Percentiles rank a stretch among this genome's conserved stretches.
Evolutionary conservation across 2,888 invertebrate species (phyloP).

Genomic region (Apamea monoglypha): DNA sequence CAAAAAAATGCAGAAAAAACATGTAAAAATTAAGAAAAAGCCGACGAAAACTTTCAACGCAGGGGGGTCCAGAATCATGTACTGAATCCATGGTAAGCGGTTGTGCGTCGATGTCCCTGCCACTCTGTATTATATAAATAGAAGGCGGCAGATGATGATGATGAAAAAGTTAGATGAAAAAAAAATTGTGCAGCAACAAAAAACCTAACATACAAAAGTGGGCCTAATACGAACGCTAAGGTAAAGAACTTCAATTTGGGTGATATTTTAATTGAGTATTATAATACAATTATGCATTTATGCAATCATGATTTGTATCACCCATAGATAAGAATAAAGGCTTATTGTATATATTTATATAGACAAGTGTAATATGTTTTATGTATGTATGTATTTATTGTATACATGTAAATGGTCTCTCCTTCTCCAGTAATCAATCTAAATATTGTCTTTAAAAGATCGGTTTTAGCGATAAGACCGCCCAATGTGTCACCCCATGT

Average conservation of each 20-base stretch:
- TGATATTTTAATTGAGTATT: neutral
- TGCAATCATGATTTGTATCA: neutral
- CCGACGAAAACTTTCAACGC: too few relatives aligned
- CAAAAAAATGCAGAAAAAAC: too few relatives aligned
- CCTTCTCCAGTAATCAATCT: neutral
- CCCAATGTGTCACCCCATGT: neutral
- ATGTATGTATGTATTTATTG: neutral
- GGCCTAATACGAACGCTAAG: neutral
- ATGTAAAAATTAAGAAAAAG: too few relatives aligned
- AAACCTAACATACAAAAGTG: neutral
- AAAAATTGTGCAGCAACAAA: neutral
- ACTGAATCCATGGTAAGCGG: too few relatives aligned
- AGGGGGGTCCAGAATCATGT: too few relatives aligned
- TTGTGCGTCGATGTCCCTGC: too few relatives aligned
- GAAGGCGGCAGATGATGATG: too few relatives aligned
- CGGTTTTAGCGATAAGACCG: neutral
- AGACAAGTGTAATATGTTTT: neutral
- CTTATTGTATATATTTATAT: neutral
- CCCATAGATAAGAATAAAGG: neutral
- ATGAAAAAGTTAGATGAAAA: neutral
- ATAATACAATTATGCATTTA: neutral
- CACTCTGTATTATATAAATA: too few relatives aligned
- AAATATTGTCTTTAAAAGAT: neutral
- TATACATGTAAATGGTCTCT: neutral
- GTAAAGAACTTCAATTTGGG: neutral